Base-by-base conservation (phyloP, 2,113 vertebrate genomes). In the Gallinago jamesoni region DNA sequence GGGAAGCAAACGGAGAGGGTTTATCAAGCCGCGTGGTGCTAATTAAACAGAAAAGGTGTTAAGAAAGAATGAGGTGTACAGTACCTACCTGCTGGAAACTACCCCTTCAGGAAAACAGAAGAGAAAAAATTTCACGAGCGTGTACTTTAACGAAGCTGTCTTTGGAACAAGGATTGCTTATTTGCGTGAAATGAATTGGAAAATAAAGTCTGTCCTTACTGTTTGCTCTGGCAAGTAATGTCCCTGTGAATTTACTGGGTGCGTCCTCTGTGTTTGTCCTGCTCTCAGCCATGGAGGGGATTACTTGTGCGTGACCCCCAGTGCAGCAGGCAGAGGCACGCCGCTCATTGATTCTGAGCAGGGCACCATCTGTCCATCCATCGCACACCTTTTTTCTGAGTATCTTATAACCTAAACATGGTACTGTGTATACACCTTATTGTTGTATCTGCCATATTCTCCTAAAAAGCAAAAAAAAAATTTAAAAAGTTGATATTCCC, bases 401-500 rank as follows among this genome's bases (percentile, higher is more conserved):
- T 5, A 6, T 33, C 30, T 45, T 27, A 5, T 12, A 3, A 19
- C 52, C 69, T 6, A 1, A 3, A 13, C 17, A 25, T 4, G 3
- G 47, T 53, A 7, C 31, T 79, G 39, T 55, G 68, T 8, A 0
- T 6, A 9, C 9, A 2, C 0, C 0, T 43, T 28, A 7, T 15
- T 23, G 13, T 30, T 7, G 52, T 7, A 11, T 33, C 67, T 45
- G 28, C 31, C 50, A 2, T 53, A 31, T 50, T 60, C 57, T 79
- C 39, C 75, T 52, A 45, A 27, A 87, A 48, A 45, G 12, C 47
- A 59, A 73, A 31, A 53, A 64, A 31, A 53, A 64, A 24, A 7
- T 50, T 63, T 45, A 20, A 50, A 73, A 77, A 57, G 14, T 25
- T 81, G 19, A 2, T 27, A 22, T 27, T 72, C 17, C 35, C 12